A percentile compares a stretch with the other conserved stretches of the same genome.
Evolutionary conservation across 2,888 invertebrate genomes (phyloP).

Genomic region (Mamestra brassicae): DNA sequence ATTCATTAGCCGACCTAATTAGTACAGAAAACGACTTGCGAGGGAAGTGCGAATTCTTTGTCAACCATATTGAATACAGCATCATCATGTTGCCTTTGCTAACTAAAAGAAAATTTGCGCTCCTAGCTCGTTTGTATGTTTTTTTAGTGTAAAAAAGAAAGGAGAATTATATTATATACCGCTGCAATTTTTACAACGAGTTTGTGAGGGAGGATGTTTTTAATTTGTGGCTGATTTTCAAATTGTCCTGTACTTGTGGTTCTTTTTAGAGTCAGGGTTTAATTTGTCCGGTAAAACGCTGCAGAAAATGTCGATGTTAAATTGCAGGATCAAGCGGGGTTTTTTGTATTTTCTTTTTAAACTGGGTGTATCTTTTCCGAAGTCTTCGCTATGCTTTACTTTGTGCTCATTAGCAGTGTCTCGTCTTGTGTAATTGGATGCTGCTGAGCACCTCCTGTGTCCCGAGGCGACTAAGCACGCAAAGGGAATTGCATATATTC

Average conservation of each 20-base stretch:
- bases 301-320: slow-evolving; percentile 4
- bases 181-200: slow-evolving; percentile 43
- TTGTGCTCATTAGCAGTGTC: slow-evolving; percentile 42
- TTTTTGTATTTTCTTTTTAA: slow-evolving; percentile 1
- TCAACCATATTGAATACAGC: slow-evolving; percentile 66
- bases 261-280: neutral
- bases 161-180: slow-evolving; percentile 36
- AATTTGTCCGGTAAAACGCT: neutral
- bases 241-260: slow-evolving; percentile 14
- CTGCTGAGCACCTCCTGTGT: slow-evolving; percentile 1
- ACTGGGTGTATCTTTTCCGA: slow-evolving; percentile 2
- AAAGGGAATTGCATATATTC: slow-evolving; percentile 31
- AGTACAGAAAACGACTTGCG: slow-evolving; percentile 80
- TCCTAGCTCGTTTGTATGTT: slow-evolving; percentile 52
- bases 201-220: slow-evolving; percentile 39
- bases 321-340: slow-evolving; percentile 2
- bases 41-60: slow-evolving; percentile 75
- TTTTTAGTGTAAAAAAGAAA: slow-evolving; percentile 53
- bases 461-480: slow-evolving; percentile 4
- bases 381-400: slow-evolving; percentile 19
- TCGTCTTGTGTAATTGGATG: slow-evolving; percentile 32
- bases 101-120: slow-evolving; percentile 61
- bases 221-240: slow-evolving; percentile 42
- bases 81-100: slow-evolving; percentile 57
- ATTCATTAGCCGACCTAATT: slow-evolving; percentile 88